phyloP scores from a whole-genome alignment of 1,140 invertebrate species.

The Drosophila repletoides region DNA sequence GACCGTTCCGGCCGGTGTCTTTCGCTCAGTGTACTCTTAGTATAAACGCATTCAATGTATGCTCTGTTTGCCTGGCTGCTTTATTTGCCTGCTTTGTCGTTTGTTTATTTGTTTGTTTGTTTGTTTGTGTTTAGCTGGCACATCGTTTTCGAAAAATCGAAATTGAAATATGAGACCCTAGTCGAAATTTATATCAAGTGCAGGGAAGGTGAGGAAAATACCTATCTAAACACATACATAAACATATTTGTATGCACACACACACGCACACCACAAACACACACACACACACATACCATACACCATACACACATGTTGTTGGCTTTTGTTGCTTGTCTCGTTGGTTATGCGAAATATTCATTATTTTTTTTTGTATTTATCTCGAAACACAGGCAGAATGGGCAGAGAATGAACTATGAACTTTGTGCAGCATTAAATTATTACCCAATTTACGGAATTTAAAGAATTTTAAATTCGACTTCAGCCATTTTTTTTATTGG shows the following conservation, averaged over 20 bases:
- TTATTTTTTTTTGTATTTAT: constrained; percentile 35
- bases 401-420: background rate
- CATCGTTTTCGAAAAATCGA: constrained; percentile 79
- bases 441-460: background rate
- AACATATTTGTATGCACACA: too few species aligned
- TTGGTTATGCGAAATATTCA: constrained; percentile 69
- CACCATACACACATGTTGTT: too few species aligned
- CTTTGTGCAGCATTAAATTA: constrained; percentile 6
- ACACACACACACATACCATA: too few species aligned
- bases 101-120: constrained; percentile 34
- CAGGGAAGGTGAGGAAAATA: background rate
- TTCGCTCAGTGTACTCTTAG: too few species aligned
- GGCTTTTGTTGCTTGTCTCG: constrained; percentile 32
- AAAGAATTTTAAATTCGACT: too few species aligned
- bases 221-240: background rate
- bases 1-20: too few species aligned
- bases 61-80: constrained; percentile 52
- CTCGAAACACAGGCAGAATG: constrained; percentile 10
- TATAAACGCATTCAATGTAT: constrained; percentile 46
- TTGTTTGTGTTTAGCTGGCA: constrained; percentile 67
- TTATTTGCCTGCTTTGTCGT: constrained; percentile 61
- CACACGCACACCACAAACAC: too few species aligned
- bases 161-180: constrained; percentile 74
- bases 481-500: too few species aligned
- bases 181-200: constrained; percentile 31